These are phyloP conservation scores for Chrysina gloriosa DNA, from an alignment of 2,888 invertebrate genomes.

Conservation along the genomic window DNA sequence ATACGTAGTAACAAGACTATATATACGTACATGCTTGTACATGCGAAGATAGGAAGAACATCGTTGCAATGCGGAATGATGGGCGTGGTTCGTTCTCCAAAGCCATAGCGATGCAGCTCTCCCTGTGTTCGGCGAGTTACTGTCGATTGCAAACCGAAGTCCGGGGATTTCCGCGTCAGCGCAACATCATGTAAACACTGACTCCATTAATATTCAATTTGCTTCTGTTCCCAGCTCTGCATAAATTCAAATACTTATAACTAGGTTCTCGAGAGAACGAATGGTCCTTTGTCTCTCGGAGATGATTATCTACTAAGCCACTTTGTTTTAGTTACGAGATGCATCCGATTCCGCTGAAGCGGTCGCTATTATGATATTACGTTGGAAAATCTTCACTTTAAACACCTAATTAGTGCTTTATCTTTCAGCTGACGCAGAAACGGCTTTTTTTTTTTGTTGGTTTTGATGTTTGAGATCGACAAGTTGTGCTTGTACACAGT, in stretches of 20 bases:
- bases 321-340: conserved; percentile 8
- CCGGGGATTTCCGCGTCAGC: conserved; percentile 22
- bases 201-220: conserved; percentile 40
- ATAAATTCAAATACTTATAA: conserved; percentile 40
- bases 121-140: conserved; percentile 13
- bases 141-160: conserved; percentile 31
- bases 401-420: no score
- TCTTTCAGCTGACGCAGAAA: no score
- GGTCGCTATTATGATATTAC: background rate
- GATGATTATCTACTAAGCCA: conserved; percentile 15
- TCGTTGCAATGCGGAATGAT: background rate
- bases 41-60: no score
- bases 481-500: no score
- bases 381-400: no score
- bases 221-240: conserved; percentile 28
- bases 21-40: no score
- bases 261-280: background rate
- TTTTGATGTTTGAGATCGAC: no score
- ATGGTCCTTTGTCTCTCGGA: conserved; percentile 4
- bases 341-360: background rate
- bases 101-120: conserved; percentile 14
- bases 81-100: conserved; percentile 18
- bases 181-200: conserved; percentile 38
- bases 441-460: no score
- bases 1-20: no score